Evolutionary conservation across 2,113 vertebrate genomes (phyloP), one percentile per base, ranked within the genome.

Genomic region (Tragelaphus buxtoni): DNA sequence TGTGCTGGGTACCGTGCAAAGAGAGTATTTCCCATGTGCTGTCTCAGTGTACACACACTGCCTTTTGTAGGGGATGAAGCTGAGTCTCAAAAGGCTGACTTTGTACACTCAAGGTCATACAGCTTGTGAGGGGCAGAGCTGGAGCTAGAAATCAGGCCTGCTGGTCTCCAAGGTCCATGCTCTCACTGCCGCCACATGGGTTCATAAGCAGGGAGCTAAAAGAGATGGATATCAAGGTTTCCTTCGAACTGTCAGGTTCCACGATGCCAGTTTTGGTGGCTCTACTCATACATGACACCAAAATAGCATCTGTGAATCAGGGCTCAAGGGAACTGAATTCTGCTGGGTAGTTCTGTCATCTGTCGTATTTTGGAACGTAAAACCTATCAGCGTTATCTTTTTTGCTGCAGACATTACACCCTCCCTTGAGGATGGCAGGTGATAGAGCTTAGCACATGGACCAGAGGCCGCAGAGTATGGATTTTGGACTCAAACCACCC

Each of bases 221-320:
- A 56, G 35, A n/a, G 14, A 55, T 17, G 4, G 8, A 30, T 26
- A 72, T 56, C 91, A 86, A 60, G 18, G 24, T 14, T 94, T 35
- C 88, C 88, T 82, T 87, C 74, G 80, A 45, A 65, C 74, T 93
- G 58, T 61, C 2, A 2, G 32, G 4, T 42, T 86, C 83, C 32
- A 28, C 42, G 86, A 61, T 45, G 93, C 86, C 89, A 74, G 11
- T 56, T 96, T 95, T 61, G 90, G 51, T 72, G 84, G 26, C 53
- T 92, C 39, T 91, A 26, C 93, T 96, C 79, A 80, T 83, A 94
- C 96, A 76, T 89, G 94, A 55, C 88, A 94, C 53, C 77, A 76
- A 93, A 93, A 95, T 93, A 97, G 82, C 82, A 91, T 94, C 84
- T 96, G 74, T 93, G 86, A 94, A 65, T 81, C 92, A 89, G 60